Conservation (phyloP, 2,113 vertebrate species). For the Ochotona princeps region DNA sequence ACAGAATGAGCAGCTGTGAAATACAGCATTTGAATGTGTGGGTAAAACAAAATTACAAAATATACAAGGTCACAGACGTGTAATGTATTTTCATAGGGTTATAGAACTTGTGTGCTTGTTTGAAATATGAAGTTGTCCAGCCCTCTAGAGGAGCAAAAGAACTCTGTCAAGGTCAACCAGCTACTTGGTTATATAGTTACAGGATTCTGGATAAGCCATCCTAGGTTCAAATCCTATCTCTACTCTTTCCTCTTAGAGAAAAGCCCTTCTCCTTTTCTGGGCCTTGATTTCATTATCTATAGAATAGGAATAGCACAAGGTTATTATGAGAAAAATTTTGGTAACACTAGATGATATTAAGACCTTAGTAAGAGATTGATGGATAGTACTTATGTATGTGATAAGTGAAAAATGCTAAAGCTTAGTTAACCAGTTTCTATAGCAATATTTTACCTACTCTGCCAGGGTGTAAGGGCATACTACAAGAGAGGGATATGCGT, state of each 20-base stretch:
- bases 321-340: background rate
- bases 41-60: slow-evolving; percentile 79
- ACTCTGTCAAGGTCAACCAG: slow-evolving; percentile 30
- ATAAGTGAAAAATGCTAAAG: background rate
- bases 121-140: background rate
- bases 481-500: background rate
- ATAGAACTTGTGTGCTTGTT: slow-evolving; percentile 25
- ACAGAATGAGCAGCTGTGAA: slow-evolving; percentile 75
- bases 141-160: background rate
- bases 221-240: background rate
- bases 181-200: background rate
- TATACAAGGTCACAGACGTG: slow-evolving; percentile 62
- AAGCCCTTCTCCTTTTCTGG: background rate
- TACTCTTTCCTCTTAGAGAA: background rate
- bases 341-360: background rate
- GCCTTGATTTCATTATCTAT: background rate
- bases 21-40: slow-evolving; percentile 74
- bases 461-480: background rate
- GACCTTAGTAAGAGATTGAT: background rate
- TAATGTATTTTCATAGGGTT: slow-evolving; percentile 59
- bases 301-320: background rate
- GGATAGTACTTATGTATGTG: background rate
- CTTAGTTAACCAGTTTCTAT: background rate
- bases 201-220: background rate
- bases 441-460: background rate